Evolutionary conservation across 2,888 invertebrate genomes (phyloP).

Genomic region (Lycia hirtaria): DNA sequence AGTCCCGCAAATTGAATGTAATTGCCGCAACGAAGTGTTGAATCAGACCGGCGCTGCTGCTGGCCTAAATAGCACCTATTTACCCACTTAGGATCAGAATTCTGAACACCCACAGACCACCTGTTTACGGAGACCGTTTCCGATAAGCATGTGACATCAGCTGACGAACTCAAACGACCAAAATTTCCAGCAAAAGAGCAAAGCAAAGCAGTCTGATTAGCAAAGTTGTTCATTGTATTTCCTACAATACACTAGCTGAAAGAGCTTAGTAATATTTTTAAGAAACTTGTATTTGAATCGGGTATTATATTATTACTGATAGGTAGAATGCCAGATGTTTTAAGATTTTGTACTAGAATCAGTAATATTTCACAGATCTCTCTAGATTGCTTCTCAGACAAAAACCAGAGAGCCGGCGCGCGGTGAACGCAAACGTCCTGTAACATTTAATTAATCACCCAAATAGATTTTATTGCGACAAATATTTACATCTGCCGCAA

Average conservation of each 20-base stretch:
- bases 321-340: not conserved
- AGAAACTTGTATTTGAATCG: not conserved
- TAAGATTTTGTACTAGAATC: not conserved
- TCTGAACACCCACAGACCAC: constrained; percentile 76
- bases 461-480: constrained; percentile 75
- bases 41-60: constrained; percentile 73
- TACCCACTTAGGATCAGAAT: constrained; percentile 75
- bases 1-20: constrained; percentile 80
- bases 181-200: constrained; percentile 39
- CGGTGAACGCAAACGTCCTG: constrained; percentile 58
- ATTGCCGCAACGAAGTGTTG: constrained; percentile 84
- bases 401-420: constrained; percentile 35
- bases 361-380: not conserved
- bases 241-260: constrained; percentile 6
- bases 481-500: constrained; percentile 72
- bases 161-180: constrained; percentile 47
- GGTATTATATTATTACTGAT: not conserved
- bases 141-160: constrained; percentile 62
- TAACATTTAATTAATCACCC: constrained; percentile 67
- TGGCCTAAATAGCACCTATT: constrained; percentile 81
- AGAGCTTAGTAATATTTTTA: not conserved
- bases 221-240: constrained; percentile 29
- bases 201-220: constrained; percentile 40
- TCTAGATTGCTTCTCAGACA: not conserved
- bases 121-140: constrained; percentile 69